Base-by-base conservation (phyloP, 2,797 vertebrate genomes). In the Sylvia borin region DNA sequence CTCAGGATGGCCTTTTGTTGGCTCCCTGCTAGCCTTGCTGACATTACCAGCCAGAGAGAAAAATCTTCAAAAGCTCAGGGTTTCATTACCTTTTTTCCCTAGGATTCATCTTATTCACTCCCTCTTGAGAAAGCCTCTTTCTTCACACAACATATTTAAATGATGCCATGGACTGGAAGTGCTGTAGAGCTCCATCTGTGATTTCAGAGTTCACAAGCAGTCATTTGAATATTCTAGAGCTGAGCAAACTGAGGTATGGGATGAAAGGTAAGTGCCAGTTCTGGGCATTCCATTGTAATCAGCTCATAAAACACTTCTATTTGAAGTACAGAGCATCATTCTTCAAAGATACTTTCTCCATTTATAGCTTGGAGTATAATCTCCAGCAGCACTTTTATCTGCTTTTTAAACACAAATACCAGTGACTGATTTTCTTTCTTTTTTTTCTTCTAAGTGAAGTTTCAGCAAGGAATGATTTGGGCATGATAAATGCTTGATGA, bases 271-370 rank as follows among this genome's bases (percentile, higher is more conserved):
- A 64, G 42, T 38, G 36, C 48, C 53, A 79, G 21, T 34, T 67
- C 77, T 50, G 50, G 65, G 34, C 9, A n/a, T 89, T 50, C 57
- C 13, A 1, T n/a, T 73, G 57, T 68, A 93, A 88, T 62, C 53
- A 72, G 32, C 65, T 93, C 77, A 88, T 88, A 74, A 93, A 93
- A 42, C 47, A 61, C 16, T 84, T 65, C 31, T 62, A 21, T 40
- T 87, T 83, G 87, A 93, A 92, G 71, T 79, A 71, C 10, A 79
- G 66, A 82, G 90, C 92, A 86, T 10, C 57, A 50, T n/a, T 79
- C 75, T 92, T 94, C 87, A 96, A 90, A 95, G 58, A 27, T 22
- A 53, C 17, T 79, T 92, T 51, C 73, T 71, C 42, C 57, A 77
- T 61, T 89, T 86, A 83, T 31, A 58, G 72, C 43, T 82, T 72